phyloP scores from a whole-genome alignment of 2,113 vertebrate species.

The Ammospiza caudacuta region DNA sequence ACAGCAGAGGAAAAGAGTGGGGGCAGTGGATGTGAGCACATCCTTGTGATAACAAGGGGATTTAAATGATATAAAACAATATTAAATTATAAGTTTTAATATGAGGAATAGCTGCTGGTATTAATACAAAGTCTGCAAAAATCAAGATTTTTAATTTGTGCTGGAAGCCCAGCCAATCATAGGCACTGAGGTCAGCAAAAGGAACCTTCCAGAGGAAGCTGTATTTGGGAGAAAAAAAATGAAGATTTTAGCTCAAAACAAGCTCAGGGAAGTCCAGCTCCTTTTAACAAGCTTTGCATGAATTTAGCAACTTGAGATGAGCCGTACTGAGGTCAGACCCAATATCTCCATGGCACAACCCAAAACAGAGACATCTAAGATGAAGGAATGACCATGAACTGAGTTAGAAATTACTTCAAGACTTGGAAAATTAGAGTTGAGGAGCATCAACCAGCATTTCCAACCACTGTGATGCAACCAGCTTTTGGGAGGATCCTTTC shows the following conservation, averaged over 20 bases:
- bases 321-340: rapidly evolving
- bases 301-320: not conserved
- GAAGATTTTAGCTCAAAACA: not conserved
- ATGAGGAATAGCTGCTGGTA: rapidly evolving
- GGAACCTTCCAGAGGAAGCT: too few relatives aligned
- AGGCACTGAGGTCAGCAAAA: not conserved
- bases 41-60: too few relatives aligned
- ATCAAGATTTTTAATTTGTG: not conserved
- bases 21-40: rapidly evolving
- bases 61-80: too few relatives aligned
- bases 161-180: not conserved
- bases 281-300: rapidly evolving
- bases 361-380: not conserved
- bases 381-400: not conserved
- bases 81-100: not conserved
- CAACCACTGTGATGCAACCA: not conserved
- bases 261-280: not conserved
- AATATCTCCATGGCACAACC: not conserved
- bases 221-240: not conserved
- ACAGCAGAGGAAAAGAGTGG: not conserved
- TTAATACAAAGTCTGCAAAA: not conserved
- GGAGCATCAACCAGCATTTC: not conserved
- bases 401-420: not conserved
- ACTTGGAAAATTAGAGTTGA: not conserved
- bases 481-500: not conserved